These are phyloP conservation scores for Esperia sulphurella DNA, from an alignment of 2,888 invertebrate species.

Conservation along the genomic window DNA sequence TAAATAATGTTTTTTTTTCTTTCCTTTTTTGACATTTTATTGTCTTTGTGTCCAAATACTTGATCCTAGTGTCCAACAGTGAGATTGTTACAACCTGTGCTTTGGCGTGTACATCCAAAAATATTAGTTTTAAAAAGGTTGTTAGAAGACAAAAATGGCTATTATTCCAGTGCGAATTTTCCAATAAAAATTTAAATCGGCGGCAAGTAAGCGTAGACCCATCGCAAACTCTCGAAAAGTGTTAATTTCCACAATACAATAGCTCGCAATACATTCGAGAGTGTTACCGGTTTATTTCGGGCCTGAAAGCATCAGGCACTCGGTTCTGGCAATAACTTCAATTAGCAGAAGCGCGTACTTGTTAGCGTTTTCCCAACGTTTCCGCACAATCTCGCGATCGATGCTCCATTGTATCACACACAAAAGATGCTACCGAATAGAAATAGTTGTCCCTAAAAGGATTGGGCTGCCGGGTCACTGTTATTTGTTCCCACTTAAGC, in stretches of 20 bases:
- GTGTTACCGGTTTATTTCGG: conserved; percentile 10
- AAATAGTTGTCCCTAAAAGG: conserved; percentile 62
- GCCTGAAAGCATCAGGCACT: background rate
- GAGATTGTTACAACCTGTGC: too few relatives aligned
- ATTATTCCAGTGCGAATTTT: too few relatives aligned
- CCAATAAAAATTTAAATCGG: background rate
- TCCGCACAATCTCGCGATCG: conserved; percentile 60
- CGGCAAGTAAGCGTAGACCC: background rate
- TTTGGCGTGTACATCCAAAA: too few relatives aligned
- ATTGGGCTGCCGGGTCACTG: conserved; percentile 42
- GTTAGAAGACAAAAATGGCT: too few relatives aligned
- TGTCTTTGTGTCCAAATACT: too few relatives aligned
- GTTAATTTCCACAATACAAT: conserved; percentile 8
- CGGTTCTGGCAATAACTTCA: conserved; percentile 23
- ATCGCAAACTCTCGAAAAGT: conserved; percentile 2
- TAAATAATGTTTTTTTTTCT: too few relatives aligned
- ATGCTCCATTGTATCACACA: conserved; percentile 67
- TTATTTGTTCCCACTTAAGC: conserved; percentile 60
- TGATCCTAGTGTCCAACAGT: too few relatives aligned
- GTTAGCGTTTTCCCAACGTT: conserved; percentile 60
- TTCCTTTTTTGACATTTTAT: too few relatives aligned
- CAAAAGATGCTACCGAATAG: conserved; percentile 67
- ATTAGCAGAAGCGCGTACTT: conserved; percentile 53
- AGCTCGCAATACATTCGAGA: conserved; percentile 3
- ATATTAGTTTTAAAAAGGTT: too few relatives aligned